A percentile compares a stretch with the other conserved stretches of the same genome.
These are phyloP conservation scores for Melanerpes formicivorus DNA, from an alignment of 2,113 vertebrate species.

Conservation along the genomic window DNA sequence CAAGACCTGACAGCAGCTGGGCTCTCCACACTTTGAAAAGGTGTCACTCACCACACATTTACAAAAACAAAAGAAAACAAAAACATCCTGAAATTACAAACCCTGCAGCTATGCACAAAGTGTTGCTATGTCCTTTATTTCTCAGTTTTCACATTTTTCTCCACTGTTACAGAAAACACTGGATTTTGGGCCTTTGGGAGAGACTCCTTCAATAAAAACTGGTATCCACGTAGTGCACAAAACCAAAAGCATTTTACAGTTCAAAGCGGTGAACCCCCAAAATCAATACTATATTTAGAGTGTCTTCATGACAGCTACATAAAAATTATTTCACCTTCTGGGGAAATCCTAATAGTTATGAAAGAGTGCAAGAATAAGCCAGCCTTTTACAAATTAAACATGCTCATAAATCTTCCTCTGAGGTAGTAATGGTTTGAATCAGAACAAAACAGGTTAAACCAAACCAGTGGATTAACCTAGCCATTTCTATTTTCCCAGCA, in stretches of 20 bases:
- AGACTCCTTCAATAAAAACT: background rate
- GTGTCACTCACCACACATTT: background rate
- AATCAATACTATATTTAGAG: background rate
- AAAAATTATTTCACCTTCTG: background rate
- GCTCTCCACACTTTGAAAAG: background rate
- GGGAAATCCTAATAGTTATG: background rate
- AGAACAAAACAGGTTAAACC: no score
- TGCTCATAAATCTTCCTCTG: background rate
- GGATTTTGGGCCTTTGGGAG: background rate
- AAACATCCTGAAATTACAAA: background rate
- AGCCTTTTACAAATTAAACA: background rate
- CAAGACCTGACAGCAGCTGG: background rate
- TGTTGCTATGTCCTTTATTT: background rate
- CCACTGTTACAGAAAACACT: background rate
- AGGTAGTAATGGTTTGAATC: background rate
- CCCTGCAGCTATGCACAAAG: background rate
- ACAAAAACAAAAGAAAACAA: background rate
- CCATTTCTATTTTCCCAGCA: no score
- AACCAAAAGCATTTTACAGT: background rate
- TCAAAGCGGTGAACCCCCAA: background rate
- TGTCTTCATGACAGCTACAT: background rate
- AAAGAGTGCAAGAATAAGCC: background rate
- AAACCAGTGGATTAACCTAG: no score
- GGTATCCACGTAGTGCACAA: background rate
- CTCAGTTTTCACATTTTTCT: background rate